Percentiles rank a stretch among this genome's conserved stretches.
phyloP scores from a whole-genome alignment of 2,113 vertebrate species.

The Nyctibius bracteatus region DNA sequence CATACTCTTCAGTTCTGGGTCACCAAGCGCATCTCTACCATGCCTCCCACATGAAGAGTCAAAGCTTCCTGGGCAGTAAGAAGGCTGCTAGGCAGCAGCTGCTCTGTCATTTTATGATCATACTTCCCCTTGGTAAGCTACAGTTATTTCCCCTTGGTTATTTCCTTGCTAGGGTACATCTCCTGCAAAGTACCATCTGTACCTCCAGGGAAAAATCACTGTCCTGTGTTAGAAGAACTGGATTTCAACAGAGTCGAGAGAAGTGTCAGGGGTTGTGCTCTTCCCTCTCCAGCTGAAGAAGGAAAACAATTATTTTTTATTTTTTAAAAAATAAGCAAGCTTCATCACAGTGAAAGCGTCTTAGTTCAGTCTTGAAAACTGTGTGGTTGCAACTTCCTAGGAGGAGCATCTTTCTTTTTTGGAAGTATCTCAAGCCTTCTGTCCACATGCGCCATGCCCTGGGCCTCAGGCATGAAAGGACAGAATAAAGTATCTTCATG shows the following conservation, averaged over 20 bases:
- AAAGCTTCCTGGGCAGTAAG: background rate
- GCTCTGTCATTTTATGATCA: background rate
- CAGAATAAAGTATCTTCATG: background rate
- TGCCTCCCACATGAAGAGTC: background rate
- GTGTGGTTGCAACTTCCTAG: background rate
- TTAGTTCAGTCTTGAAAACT: background rate
- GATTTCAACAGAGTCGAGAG: background rate
- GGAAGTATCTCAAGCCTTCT: background rate
- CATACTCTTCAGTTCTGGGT: background rate
- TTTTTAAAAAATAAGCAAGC: background rate
- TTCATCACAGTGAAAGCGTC: background rate
- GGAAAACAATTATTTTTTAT: background rate
- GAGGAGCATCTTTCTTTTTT: background rate
- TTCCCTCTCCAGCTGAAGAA: background rate
- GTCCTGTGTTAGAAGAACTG: background rate
- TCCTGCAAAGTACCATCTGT: background rate
- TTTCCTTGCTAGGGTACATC: background rate
- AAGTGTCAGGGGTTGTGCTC: background rate
- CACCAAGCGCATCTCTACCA: background rate
- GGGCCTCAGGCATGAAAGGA: background rate
- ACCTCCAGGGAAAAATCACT: background rate
- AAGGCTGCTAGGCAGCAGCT: background rate
- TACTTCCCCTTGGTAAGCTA: background rate
- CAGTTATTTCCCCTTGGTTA: background rate
- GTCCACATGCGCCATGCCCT: too few relatives aligned